These are phyloP conservation scores for Garrulus glandarius DNA, from an alignment of 2,797 vertebrate species.

Conservation along the genomic window DNA sequence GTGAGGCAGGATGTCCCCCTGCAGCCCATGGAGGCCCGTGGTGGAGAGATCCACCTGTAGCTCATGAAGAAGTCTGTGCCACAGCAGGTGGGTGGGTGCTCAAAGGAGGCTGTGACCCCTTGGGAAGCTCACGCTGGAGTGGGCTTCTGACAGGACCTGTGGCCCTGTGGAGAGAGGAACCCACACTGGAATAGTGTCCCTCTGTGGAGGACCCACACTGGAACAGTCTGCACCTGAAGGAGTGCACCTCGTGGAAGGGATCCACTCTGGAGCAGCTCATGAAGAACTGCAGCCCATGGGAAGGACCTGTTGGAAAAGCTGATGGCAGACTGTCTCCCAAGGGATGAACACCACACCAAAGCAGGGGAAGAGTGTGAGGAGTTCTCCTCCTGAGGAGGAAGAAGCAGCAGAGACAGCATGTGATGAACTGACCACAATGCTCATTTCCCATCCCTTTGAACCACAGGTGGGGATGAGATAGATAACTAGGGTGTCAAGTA, in stretches of 20 bases:
- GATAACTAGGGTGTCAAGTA: not conserved
- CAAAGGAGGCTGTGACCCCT: not conserved
- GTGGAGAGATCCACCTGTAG: not conserved
- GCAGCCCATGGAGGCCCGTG: not conserved
- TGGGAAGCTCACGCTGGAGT: not conserved
- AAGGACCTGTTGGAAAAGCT: not conserved
- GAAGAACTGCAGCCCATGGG: not conserved
- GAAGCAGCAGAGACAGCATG: fast-evolving
- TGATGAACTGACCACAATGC: not conserved
- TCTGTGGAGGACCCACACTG: not conserved
- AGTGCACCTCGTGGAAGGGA: not conserved
- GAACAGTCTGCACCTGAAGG: not conserved
- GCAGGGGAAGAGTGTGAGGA: not conserved
- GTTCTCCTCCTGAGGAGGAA: not conserved
- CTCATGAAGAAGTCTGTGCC: not conserved
- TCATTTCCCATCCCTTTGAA: not conserved
- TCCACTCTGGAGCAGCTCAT: not conserved
- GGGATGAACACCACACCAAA: not conserved
- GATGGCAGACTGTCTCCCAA: fast-evolving
- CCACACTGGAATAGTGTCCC: not conserved
- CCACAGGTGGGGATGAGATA: not conserved
- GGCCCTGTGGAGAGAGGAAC: not conserved
- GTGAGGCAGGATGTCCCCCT: not conserved
- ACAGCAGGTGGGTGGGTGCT: not conserved
- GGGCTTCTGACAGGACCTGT: not conserved